These are phyloP conservation scores for Amphipyra berbera DNA, from an alignment of 2,888 invertebrate species.

Conservation along the genomic window DNA sequence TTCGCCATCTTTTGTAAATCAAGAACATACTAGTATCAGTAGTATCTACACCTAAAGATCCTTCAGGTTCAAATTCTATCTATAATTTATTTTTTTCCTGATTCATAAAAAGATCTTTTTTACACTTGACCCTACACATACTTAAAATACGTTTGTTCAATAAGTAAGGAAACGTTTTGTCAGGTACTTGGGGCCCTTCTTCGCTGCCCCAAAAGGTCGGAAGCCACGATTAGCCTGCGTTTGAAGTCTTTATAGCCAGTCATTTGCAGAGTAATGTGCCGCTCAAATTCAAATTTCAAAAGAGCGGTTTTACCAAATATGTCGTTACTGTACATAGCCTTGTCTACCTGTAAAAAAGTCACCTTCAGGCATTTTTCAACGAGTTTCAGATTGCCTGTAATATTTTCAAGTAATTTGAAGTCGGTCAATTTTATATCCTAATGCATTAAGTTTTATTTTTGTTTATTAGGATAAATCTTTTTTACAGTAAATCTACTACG, in stretches of 20 bases:
- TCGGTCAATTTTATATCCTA: constrained; percentile 11
- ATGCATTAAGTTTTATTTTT: not conserved
- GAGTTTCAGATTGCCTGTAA: constrained; percentile 47
- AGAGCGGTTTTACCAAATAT: constrained; percentile 76
- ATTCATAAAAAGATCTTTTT: constrained; percentile 55
- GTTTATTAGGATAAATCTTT: not conserved
- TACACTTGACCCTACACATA: constrained; percentile 68
- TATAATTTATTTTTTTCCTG: constrained; percentile 46
- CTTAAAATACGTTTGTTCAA: constrained; percentile 75
- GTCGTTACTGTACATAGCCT: constrained; percentile 69
- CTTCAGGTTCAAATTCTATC: constrained; percentile 40
- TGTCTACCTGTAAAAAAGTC: constrained; percentile 64
- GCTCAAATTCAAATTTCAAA: constrained; percentile 86
- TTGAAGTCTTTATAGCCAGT: constrained; percentile 88
- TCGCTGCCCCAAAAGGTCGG: constrained; percentile 83
- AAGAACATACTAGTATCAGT: constrained; percentile 13
- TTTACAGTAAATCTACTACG: too few species aligned
- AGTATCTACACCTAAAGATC: constrained; percentile 10
- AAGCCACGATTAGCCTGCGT: constrained; percentile 88
- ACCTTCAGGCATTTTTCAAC: constrained; percentile 58
- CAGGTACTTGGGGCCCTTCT: constrained; percentile 79
- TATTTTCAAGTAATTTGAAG: constrained; percentile 35
- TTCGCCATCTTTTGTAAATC: constrained; percentile 15
- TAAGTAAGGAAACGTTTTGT: constrained; percentile 79
- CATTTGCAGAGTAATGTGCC: constrained; percentile 85